phyloP scores from a whole-genome alignment of 2,888 invertebrate species.

The Chymomyza fuscimana region DNA sequence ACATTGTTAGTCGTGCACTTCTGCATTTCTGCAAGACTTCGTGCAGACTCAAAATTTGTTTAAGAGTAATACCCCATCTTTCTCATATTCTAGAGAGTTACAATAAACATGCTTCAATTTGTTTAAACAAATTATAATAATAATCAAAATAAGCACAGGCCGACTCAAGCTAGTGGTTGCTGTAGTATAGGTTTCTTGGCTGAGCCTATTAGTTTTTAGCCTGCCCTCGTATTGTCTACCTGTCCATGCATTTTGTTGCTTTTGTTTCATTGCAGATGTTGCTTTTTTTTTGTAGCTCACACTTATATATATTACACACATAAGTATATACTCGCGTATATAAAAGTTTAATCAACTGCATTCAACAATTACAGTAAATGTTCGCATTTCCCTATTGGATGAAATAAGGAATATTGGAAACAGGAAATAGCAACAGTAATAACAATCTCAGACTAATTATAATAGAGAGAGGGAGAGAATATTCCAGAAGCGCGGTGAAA shows the following conservation, averaged over 20 bases:
- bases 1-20: too few relatives aligned
- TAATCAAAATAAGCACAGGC: too few relatives aligned
- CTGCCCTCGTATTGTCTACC: conserved; percentile 1
- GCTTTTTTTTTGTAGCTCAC: background rate
- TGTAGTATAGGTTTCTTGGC: too few relatives aligned
- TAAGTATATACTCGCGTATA: background rate
- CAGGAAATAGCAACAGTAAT: background rate
- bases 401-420: background rate
- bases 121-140: too few relatives aligned
- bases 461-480: background rate
- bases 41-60: too few relatives aligned
- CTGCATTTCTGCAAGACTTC: too few relatives aligned
- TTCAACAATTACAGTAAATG: background rate
- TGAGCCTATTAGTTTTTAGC: background rate
- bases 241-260: background rate
- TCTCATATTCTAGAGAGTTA: too few relatives aligned
- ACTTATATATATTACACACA: background rate
- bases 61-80: too few relatives aligned
- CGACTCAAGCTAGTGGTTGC: too few relatives aligned
- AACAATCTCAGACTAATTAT: background rate
- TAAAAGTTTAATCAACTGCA: background rate
- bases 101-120: too few relatives aligned
- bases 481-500: background rate
- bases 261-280: background rate
- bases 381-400: background rate